phyloP scores from a whole-genome alignment of 2,113 vertebrate genomes.

The Tragelaphus scriptus region DNA sequence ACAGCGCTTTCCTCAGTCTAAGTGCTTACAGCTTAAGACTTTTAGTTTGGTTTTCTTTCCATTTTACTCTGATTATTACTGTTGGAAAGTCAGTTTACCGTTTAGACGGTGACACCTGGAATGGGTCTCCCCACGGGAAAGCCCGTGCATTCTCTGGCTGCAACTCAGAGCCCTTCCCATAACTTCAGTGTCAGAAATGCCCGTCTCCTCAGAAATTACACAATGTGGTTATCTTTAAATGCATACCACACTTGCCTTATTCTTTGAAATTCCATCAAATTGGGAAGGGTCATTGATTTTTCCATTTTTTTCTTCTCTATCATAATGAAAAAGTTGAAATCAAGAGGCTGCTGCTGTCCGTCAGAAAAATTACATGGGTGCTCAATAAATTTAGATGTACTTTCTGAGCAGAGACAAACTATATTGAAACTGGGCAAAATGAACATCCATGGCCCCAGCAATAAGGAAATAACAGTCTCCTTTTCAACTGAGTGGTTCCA shows the following conservation, averaged over 20 bases:
- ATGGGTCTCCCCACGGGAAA: not conserved
- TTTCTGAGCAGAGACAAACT: not conserved
- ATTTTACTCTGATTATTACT: not conserved
- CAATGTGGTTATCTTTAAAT: not conserved
- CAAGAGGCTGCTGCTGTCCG: not conserved
- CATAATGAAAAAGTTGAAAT: constrained; percentile 1
- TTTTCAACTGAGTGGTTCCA: not conserved
- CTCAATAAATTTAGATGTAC: not conserved
- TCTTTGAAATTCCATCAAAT: constrained; percentile 26
- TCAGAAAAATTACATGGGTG: not conserved
- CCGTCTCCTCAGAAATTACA: not conserved
- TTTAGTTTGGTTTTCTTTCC: not conserved
- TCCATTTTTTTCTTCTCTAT: not conserved
- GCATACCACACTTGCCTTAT: not conserved
- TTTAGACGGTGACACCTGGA: not conserved
- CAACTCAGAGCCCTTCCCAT: not conserved
- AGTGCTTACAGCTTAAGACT: not conserved
- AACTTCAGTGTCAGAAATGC: not conserved
- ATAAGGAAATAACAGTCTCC: not conserved
- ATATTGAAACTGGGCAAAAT: constrained; percentile 27
- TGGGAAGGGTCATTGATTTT: not conserved
- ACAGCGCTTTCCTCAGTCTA: not conserved
- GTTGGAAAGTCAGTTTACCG: not conserved
- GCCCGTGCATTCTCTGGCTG: not conserved
- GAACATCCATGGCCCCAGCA: not conserved